Conservation (phyloP, 2,797 vertebrate species). For the Iguana delicatissima region DNA sequence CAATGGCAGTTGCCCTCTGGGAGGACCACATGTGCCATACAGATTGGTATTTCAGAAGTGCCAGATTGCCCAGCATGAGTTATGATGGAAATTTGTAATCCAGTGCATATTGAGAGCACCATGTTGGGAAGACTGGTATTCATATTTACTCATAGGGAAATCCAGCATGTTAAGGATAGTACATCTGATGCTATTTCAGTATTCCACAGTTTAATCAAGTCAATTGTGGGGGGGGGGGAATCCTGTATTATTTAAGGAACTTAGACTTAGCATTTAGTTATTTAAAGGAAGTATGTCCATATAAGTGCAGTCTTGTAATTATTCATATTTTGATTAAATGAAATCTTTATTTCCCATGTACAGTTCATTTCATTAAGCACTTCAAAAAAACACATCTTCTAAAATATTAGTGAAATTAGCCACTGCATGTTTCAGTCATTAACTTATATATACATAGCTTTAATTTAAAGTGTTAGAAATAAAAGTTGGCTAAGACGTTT, state of each 20-base stretch:
- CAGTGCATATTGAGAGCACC: no score
- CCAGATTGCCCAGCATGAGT: no score
- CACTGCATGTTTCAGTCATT: conserved; percentile 33
- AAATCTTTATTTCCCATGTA: conserved; percentile 21
- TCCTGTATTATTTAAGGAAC: neutral
- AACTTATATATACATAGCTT: conserved; percentile 6
- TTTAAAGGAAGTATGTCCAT: neutral
- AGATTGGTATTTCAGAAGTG: no score
- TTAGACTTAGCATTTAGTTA: neutral
- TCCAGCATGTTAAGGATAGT: neutral
- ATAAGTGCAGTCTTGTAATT: neutral
- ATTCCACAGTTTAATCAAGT: conserved; percentile 2
- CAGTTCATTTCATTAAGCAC: conserved; percentile 21
- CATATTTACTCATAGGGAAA: no score
- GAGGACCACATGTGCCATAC: no score
- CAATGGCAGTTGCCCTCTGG: neutral
- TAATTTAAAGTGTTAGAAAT: conserved; percentile 35
- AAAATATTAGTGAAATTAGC: conserved; percentile 35
- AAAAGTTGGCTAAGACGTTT: conserved; percentile 13
- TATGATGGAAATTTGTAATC: neutral
- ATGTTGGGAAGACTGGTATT: no score
- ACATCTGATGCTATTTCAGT: neutral
- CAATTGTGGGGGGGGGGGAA: neutral
- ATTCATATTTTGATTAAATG: conserved; percentile 50
- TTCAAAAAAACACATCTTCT: conserved; percentile 26